Conservation (phyloP, 30 jellyfish, hydroid and myxozoan species). For the Turritopsis rubra region DNA sequence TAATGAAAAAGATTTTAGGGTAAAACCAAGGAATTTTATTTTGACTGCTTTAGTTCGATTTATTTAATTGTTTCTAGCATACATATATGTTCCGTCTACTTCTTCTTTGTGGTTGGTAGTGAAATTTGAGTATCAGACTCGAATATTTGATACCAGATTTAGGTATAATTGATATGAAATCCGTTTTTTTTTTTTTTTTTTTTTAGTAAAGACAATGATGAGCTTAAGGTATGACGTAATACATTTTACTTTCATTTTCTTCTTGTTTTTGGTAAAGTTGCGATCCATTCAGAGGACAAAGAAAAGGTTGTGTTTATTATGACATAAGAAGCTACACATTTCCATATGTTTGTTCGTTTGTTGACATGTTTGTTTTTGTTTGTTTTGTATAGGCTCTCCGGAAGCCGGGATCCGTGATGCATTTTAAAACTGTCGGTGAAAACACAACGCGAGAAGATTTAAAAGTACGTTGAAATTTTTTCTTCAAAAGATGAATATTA, state of each 20-base stretch:
- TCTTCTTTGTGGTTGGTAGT: too few species aligned
- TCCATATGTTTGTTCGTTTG: neutral
- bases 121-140: too few species aligned
- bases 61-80: too few species aligned
- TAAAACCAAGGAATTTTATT: too few species aligned
- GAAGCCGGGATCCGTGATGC: constrained; percentile 49
- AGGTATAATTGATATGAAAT: too few species aligned
- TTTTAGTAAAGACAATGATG: neutral
- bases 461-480: constrained; percentile 47
- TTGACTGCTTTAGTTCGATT: too few species aligned
- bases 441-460: constrained; percentile 70
- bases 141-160: too few species aligned
- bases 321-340: neutral
- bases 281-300: neutral
- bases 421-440: constrained; percentile 76
- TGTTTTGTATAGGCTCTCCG: neutral
- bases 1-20: too few species aligned
- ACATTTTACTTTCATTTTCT: neutral
- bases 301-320: too few species aligned
- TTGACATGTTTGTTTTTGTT: neutral
- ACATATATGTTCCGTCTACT: too few species aligned
- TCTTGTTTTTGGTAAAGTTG: neutral
- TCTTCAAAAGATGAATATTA: too few species aligned
- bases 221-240: neutral
- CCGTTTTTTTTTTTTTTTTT: too few species aligned